Base-by-base conservation (phyloP, 2,888 invertebrate species). In the Agrochola litura region DNA sequence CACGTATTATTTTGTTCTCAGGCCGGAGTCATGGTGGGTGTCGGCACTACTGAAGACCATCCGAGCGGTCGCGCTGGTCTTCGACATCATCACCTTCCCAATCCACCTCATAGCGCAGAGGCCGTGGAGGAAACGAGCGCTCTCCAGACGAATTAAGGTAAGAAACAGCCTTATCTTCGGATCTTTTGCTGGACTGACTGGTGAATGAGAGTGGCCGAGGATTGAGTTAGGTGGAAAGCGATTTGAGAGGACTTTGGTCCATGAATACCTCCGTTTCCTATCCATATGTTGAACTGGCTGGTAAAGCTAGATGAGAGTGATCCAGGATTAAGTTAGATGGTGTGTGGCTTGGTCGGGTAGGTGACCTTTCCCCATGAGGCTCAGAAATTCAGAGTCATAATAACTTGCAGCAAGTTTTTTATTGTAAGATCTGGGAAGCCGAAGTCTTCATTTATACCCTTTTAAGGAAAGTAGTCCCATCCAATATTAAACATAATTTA, bases 71-170 rank as follows among this genome's bases (percentile, higher is more conserved):
- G 98, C 98, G 89, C 98, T 99, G 93, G 97, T 99, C 86, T 99
- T 98, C 96, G 99, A 99, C 95, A 97, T 99, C 91, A 96, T 99
- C 92, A 98, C 99, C 81, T 98, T 98, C 96, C 99, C 99, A 81
- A 97, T 99, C 49, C 99, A 99, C 96, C 97, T 99, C 90, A 96
- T 99, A 84, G 95, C 98, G 86, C 99, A 99, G 95, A 97, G 98
- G 91, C 99, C 99, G 81, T 99, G 99, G 99, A 97, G 98, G 94
- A 98, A 98, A 92, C 97, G 98, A 86, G 97, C 98, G 82, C 97
- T 98, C 78, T 98, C 98, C 67, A 97, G 98, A 86, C 97, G 98
- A 90, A 97, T 98, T 87, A 99, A 98, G 98, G 98, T 98, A 94
- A 87, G 52, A 6, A 3, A 56, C 4, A 25, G 1, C 4, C 6